Base-by-base conservation (phyloP, 2,888 invertebrate species). In the Chrysolina haemoptera region DNA sequence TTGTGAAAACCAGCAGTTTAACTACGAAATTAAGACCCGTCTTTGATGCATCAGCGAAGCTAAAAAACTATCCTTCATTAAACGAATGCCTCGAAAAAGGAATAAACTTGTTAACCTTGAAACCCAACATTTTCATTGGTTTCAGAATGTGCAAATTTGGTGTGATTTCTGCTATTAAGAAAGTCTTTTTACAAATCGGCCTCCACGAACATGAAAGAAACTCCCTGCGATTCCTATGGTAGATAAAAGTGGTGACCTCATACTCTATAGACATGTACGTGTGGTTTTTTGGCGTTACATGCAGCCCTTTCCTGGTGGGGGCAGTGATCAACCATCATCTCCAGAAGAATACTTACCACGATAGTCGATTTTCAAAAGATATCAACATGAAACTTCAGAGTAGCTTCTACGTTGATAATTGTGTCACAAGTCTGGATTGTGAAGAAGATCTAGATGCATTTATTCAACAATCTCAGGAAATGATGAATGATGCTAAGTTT, bases 1-100 rank as follows among this genome's bases (percentile, higher is more conserved):
- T 69, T 11, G n/a, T 70, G 40, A 70, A 70, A 69, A 16, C 8
- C 10, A n/a, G 50, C 20, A 53, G 35, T 62, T 16, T 62, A 48
- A 68, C 67, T 46, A 71, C 71, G 41, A 76, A 76, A 72, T 67
- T 76, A 6, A 55, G 68, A 16, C 68, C 68, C 9, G 68, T 73
- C 5, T 73, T 62, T 27, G 68, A 74, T 66, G 74, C 74, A 16
- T 70, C 70, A 0, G 55, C 62, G 0, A 27, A 40, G 9, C 66
- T 70, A 27, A 59, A 65, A 3, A 62, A 72, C 0, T 78, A 79
- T 0, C 43, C 76, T 0, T 84, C 84, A 11, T 16, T 73, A 18
- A 73, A 74, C 62, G 22, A 71, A 18, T 76, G 75, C 59, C 62
- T 74, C 20, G 71, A 76, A 63, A 76, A 74, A 35, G 76, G 78